Evolutionary conservation across 2,888 invertebrate species (phyloP).

Genomic region (Lithophane ornitopus): DNA sequence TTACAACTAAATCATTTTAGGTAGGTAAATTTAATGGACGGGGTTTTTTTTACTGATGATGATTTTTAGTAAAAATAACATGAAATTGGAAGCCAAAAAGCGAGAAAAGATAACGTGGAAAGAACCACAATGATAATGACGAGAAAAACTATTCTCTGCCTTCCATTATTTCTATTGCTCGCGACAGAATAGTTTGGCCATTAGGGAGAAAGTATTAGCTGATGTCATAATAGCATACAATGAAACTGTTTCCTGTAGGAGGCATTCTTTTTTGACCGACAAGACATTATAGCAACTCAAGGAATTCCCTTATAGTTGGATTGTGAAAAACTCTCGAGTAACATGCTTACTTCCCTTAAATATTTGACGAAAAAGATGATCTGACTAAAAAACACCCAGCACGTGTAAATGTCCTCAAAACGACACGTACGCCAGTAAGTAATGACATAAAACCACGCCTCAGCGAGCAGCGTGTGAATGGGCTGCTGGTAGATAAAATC

Average conservation of each 20-base stretch:
- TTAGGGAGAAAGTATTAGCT: neutral
- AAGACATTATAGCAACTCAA: too few species aligned
- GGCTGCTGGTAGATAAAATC: conserved; percentile 36
- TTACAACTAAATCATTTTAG: conserved; percentile 16
- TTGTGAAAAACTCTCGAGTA: neutral
- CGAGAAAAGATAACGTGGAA: neutral
- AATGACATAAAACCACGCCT: conserved; percentile 52
- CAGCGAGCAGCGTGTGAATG: conserved; percentile 51
- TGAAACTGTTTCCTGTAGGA: neutral
- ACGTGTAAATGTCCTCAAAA: conserved; percentile 12
- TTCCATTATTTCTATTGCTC: too few species aligned
- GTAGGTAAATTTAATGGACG: neutral
- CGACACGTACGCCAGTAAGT: conserved; percentile 41
- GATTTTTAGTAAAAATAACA: neutral
- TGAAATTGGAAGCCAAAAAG: neutral
- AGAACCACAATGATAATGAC: too few species aligned
- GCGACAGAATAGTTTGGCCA: too few species aligned
- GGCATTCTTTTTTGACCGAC: neutral
- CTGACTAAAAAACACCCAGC: neutral
- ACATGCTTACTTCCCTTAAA: neutral
- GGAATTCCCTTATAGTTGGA: neutral
- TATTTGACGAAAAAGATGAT: conserved; percentile 2
- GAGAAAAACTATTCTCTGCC: neutral
- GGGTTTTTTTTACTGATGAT: neutral
- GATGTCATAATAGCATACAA: neutral